These are phyloP conservation scores for Neoaliturus tenellus DNA, from an alignment of 2,888 invertebrate species.

Conservation along the genomic window DNA sequence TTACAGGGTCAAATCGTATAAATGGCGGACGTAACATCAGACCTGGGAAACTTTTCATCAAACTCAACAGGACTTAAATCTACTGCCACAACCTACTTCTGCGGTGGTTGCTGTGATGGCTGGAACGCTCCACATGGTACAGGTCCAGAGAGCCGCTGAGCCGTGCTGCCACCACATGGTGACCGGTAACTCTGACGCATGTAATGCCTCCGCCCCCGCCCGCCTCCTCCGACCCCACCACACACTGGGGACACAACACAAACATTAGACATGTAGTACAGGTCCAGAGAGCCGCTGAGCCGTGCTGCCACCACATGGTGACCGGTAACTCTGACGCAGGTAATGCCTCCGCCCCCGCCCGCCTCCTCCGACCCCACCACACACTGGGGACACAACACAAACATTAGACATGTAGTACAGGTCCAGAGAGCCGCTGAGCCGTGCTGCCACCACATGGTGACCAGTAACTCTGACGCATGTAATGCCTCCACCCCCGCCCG, in stretches of 20 bases:
- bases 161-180: constrained; percentile 87
- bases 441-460: constrained; percentile 86
- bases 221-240: constrained; percentile 14
- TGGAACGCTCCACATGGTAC: constrained; percentile 86
- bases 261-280: constrained; percentile 87
- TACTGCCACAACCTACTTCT: constrained; percentile 84
- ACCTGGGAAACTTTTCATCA: too few relatives aligned
- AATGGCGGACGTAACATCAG: too few relatives aligned
- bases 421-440: constrained; percentile 90
- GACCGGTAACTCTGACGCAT: constrained; percentile 83
- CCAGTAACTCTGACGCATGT: constrained; percentile 86
- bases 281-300: constrained; percentile 90
- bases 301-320: constrained; percentile 88
- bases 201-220: too few relatives aligned
- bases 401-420: constrained; percentile 88
- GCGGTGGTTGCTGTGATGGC: constrained; percentile 86
- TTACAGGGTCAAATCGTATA: too few relatives aligned
- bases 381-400: too few relatives aligned
- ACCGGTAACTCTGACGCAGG: constrained; percentile 84
- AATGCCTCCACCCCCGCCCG: too few relatives aligned
- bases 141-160: constrained; percentile 92
- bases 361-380: constrained; percentile 14
- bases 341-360: too few relatives aligned
- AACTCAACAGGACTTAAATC: too few relatives aligned
- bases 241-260: too few relatives aligned